phyloP scores from a whole-genome alignment of 2,113 vertebrate species.

The Vulpes vulpes region DNA sequence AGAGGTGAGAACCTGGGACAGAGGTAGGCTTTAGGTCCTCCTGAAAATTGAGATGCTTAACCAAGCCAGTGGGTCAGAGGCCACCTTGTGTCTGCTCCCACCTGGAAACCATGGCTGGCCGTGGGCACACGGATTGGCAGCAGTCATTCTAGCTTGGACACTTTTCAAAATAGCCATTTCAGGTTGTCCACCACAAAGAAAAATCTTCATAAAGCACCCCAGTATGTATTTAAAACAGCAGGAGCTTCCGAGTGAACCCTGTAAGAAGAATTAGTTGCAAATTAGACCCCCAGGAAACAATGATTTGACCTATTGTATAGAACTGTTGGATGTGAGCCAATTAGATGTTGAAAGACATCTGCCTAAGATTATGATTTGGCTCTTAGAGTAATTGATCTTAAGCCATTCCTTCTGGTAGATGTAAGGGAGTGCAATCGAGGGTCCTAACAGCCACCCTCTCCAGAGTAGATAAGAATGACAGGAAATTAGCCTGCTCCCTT shows the following conservation, averaged over 20 bases:
- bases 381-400: constrained; percentile 41
- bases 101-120: neutral
- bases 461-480: neutral
- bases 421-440: neutral
- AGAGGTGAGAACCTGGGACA: neutral
- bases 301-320: constrained; percentile 62
- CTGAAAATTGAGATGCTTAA: neutral
- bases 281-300: constrained; percentile 73
- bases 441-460: neutral
- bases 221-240: constrained; percentile 18
- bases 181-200: neutral
- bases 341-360: constrained; percentile 64
- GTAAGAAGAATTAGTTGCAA: constrained; percentile 70
- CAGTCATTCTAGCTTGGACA: neutral
- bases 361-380: constrained; percentile 36
- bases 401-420: constrained; percentile 56
- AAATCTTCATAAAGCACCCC: neutral
- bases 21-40: neutral
- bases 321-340: constrained; percentile 63
- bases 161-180: constrained; percentile 60
- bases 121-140: neutral
- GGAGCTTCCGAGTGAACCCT: constrained; percentile 62
- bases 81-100: neutral
- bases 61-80: neutral
- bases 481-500: neutral